A percentile compares a stretch with the other conserved stretches of the same genome.
These are phyloP conservation scores for Paedocypris micromegethes DNA, from an alignment of 2,797 vertebrate genomes.

Conservation along the genomic window DNA sequence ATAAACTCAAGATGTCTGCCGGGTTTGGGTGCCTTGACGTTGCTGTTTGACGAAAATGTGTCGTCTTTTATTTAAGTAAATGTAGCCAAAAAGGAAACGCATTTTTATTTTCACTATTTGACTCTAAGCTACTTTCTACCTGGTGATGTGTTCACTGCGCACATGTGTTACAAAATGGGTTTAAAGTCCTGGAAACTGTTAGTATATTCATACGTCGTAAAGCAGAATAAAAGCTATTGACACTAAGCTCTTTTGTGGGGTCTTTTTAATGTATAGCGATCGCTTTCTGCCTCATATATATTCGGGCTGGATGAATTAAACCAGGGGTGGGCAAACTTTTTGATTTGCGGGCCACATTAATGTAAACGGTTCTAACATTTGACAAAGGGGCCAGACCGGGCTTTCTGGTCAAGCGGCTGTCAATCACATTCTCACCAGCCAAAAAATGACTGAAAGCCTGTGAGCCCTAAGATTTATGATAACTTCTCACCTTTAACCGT, in stretches of 20 bases:
- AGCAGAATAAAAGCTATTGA: conserved; percentile 36
- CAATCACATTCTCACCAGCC: no score
- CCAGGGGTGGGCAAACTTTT: no score
- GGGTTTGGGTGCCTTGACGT: conserved; percentile 55
- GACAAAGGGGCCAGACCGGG: no score
- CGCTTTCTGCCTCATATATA: neutral
- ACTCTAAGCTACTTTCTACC: conserved; percentile 37
- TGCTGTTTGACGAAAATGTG: conserved; percentile 47
- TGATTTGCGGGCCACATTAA: no score
- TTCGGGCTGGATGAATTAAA: no score
- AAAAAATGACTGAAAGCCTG: no score
- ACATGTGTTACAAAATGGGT: conserved; percentile 19
- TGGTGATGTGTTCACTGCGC: conserved; percentile 21
- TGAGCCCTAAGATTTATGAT: no score
- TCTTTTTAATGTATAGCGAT: neutral
- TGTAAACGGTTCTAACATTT: no score
- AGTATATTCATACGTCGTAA: conserved; percentile 24
- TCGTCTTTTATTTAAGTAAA: conserved; percentile 40
- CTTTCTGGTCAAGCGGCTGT: no score
- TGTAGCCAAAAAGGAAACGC: conserved; percentile 31
- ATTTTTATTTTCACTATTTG: conserved; percentile 33
- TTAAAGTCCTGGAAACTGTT: conserved; percentile 29
- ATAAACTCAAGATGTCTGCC: conserved; percentile 50
- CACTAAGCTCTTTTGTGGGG: conserved; percentile 3
- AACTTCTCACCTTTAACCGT: no score